Evolutionary conservation across 2,113 vertebrate genomes (phyloP).

Genomic region (Sphyrna mokarran): DNA sequence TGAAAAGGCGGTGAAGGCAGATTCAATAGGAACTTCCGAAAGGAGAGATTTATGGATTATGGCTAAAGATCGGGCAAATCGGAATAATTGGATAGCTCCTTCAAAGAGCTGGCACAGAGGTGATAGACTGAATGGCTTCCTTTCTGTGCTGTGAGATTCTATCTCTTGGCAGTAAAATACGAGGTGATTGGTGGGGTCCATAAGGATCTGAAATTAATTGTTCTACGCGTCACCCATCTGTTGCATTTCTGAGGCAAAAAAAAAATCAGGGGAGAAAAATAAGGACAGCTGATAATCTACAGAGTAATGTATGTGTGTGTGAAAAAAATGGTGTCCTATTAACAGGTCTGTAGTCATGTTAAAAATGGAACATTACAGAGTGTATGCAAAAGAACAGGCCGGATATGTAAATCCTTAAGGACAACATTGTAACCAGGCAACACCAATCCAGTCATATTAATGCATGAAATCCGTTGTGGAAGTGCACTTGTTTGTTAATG

Average conservation of each 20-base stretch:
- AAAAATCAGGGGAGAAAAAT: neutral
- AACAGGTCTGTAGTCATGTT: conserved; percentile 8
- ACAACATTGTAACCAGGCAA: conserved; percentile 18
- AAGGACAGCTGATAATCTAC: conserved; percentile 22
- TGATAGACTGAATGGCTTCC: neutral
- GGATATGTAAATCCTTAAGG: conserved; percentile 8
- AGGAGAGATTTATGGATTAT: neutral
- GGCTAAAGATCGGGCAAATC: neutral
- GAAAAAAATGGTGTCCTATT: conserved; percentile 19
- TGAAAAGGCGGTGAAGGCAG: neutral
- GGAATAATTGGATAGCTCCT: neutral
- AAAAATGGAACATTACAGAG: conserved; percentile 24
- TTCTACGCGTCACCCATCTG: neutral
- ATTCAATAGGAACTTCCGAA: neutral
- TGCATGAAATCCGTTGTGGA: conserved; percentile 9
- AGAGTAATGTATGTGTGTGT: neutral
- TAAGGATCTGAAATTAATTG: neutral
- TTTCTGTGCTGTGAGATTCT: neutral
- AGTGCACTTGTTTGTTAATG: conserved; percentile 27
- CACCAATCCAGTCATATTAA: neutral
- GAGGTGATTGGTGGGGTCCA: neutral
- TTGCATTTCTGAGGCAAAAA: neutral
- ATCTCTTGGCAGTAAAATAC: neutral
- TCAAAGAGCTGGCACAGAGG: neutral
- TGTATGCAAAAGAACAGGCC: neutral